These are phyloP conservation scores for Anarrhichthys ocellatus DNA, from an alignment of 2,113 vertebrate species.

Conservation along the genomic window DNA sequence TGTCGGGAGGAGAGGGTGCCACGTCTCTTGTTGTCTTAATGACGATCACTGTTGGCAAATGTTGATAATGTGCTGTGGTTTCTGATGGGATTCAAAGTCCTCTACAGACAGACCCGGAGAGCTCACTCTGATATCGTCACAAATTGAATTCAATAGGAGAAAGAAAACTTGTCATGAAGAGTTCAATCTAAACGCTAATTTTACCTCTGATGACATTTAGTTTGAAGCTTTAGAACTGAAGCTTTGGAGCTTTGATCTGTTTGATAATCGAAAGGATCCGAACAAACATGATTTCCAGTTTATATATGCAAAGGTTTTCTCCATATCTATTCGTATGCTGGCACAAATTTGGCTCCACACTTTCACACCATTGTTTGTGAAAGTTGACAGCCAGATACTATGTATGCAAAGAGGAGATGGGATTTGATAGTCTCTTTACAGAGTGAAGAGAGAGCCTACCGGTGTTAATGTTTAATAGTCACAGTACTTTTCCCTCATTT, in stretches of 20 bases:
- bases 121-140: background rate
- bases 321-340: background rate
- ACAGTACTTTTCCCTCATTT: background rate
- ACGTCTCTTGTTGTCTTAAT: background rate
- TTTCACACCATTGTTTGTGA: background rate
- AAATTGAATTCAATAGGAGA: background rate
- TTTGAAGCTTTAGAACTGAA: background rate
- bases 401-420: background rate
- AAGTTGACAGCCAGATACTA: background rate
- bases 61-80: background rate
- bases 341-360: too few relatives aligned
- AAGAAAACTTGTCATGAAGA: background rate
- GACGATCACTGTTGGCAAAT: background rate
- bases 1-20: background rate
- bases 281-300: background rate
- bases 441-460: background rate
- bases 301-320: background rate
- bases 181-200: too few relatives aligned
- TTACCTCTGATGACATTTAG: background rate
- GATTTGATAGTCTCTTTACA: background rate
- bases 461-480: slow-evolving; percentile 9
- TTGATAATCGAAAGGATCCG: background rate
- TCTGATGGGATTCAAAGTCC: background rate
- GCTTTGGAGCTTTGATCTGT: background rate
- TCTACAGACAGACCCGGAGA: background rate